A percentile compares a stretch with the other conserved stretches of the same genome.
These are phyloP conservation scores for Phragmatobia fuliginosa DNA, from an alignment of 2,888 invertebrate genomes.

Conservation along the genomic window DNA sequence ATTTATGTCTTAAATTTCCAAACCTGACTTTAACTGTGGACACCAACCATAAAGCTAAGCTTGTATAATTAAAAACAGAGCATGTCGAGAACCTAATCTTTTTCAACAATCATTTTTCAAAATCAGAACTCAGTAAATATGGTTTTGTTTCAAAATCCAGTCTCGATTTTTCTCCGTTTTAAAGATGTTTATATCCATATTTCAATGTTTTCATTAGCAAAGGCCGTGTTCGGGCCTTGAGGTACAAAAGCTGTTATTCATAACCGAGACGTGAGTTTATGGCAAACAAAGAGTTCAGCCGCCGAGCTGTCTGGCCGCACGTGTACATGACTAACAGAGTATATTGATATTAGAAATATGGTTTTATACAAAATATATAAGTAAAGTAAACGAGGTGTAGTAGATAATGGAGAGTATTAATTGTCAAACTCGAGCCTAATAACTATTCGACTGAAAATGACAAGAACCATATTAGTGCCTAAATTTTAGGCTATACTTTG, in stretches of 20 bases:
- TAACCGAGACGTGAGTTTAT: constrained; percentile 54
- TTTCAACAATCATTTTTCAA: too few species aligned
- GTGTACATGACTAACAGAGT: constrained; percentile 48
- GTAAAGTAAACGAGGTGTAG: not conserved
- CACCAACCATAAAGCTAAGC: too few species aligned
- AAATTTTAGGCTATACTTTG: not conserved
- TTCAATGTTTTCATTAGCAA: constrained; percentile 56
- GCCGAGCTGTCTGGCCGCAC: constrained; percentile 61
- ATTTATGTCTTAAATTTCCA: too few species aligned
- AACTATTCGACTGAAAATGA: not conserved
- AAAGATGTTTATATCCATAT: constrained; percentile 26
- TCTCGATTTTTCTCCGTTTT: not conserved
- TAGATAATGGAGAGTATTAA: not conserved
- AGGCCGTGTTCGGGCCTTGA: constrained; percentile 52
- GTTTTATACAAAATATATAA: constrained; percentile 7
- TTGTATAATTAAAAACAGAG: too few species aligned
- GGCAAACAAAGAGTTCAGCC: constrained; percentile 60
- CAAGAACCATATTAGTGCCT: not conserved
- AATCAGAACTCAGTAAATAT: not conserved
- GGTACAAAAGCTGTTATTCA: constrained; percentile 43
- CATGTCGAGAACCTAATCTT: too few species aligned
- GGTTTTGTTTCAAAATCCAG: constrained; percentile 8
- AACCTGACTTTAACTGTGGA: too few species aligned
- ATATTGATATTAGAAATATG: constrained; percentile 28
- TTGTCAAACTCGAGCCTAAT: not conserved